These are phyloP conservation scores for Rhizomys pruinosus DNA, from an alignment of 2,113 vertebrate genomes.

Conservation along the genomic window DNA sequence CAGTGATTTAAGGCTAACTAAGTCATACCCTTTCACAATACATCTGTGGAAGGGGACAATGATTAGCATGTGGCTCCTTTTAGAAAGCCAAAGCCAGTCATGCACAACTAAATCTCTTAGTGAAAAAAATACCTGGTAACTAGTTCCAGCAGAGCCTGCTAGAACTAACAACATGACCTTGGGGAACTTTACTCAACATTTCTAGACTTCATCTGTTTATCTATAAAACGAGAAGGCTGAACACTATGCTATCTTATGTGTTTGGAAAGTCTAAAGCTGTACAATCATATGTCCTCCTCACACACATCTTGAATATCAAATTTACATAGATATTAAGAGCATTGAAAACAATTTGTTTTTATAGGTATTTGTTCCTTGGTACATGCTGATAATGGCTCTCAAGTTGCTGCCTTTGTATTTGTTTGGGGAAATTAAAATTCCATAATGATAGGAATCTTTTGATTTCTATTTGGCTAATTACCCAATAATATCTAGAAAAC, in stretches of 20 bases:
- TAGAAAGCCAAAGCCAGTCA: constrained; percentile 49
- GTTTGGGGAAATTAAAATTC: constrained; percentile 68
- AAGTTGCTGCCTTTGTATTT: constrained; percentile 54
- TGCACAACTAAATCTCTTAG: constrained; percentile 29
- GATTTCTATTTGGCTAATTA: constrained; percentile 65
- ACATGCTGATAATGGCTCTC: constrained; percentile 51
- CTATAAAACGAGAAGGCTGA: constrained; percentile 14
- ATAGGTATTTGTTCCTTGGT: constrained; percentile 16
- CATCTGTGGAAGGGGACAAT: constrained; percentile 11
- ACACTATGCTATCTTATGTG: neutral
- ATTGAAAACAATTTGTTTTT: neutral
- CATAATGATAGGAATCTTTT: constrained; percentile 50
- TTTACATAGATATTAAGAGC: constrained; percentile 43
- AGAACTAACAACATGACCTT: neutral
- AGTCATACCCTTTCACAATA: neutral
- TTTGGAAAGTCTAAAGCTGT: neutral
- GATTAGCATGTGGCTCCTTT: neutral
- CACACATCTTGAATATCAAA: constrained; percentile 18
- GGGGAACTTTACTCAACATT: neutral
- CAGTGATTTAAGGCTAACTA: neutral
- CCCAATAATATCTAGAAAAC: constrained; percentile 56
- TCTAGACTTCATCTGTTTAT: constrained; percentile 30
- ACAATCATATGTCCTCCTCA: neutral
- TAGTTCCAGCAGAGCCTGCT: neutral
- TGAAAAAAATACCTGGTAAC: neutral